These are phyloP conservation scores for Montipora foliosa DNA, from an alignment of 64 coral and sea anemone genomes.

Conservation along the genomic window DNA sequence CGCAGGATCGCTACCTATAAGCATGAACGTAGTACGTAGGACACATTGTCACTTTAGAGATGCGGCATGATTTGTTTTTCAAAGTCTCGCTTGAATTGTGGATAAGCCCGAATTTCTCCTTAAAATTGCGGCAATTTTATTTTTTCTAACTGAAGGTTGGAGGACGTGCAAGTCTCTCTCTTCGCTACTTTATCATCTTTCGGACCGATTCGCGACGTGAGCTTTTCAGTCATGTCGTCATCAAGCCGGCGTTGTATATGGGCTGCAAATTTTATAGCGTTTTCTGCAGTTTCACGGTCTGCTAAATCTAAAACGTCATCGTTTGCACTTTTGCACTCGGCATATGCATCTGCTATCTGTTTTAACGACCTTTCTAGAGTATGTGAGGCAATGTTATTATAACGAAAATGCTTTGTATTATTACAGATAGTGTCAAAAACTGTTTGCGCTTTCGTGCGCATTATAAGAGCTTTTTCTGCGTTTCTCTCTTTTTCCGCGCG, in stretches of 20 bases:
- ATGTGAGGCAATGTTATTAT: background rate
- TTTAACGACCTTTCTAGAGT: background rate
- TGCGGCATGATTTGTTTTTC: conserved; percentile 67
- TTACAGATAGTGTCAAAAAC: background rate
- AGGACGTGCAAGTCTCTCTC: background rate
- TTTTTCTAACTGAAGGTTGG: conserved; percentile 44
- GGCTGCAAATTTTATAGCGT: conserved; percentile 49
- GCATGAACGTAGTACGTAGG: conserved; percentile 51
- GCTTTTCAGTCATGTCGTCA: conserved; percentile 34
- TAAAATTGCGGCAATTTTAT: conserved; percentile 55
- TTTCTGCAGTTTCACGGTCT: conserved; percentile 17
- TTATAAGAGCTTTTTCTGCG: background rate
- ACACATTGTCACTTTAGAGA: background rate
- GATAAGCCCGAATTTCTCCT: conserved; percentile 52
- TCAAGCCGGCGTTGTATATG: conserved; percentile 16
- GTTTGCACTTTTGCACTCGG: conserved; percentile 47
- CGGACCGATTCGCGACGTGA: conserved; percentile 10
- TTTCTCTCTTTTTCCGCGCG: conserved; percentile 19
- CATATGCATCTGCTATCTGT: conserved; percentile 37
- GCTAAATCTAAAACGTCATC: conserved; percentile 20
- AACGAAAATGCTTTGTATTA: background rate
- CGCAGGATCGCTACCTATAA: conserved; percentile 34
- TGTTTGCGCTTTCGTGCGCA: background rate
- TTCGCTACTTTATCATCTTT: conserved; percentile 25
- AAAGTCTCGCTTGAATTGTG: conserved; percentile 65